A percentile compares a stretch with the other conserved stretches of the same genome.
These are phyloP conservation scores for Erebia aethiops DNA, from an alignment of 2,888 invertebrate species.

Conservation along the genomic window DNA sequence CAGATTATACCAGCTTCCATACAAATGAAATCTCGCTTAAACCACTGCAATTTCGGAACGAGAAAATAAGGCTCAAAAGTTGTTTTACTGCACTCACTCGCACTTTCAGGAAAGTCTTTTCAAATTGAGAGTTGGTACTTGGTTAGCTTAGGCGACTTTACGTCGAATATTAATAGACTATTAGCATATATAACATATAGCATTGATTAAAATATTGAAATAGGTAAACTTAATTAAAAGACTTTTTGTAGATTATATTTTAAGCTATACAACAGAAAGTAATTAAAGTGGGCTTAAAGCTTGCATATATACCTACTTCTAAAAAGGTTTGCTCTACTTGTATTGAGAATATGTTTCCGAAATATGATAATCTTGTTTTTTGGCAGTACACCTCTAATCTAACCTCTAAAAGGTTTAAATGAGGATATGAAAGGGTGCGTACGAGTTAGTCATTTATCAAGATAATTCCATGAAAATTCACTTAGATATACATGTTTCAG, in stretches of 20 bases:
- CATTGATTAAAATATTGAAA: slow-evolving; percentile 13
- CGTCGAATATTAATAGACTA: slow-evolving; percentile 33
- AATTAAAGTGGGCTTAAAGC: neutral
- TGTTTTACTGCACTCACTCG: slow-evolving; percentile 75
- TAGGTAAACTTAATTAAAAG: neutral
- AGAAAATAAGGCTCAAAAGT: slow-evolving; percentile 78
- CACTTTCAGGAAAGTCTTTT: slow-evolving; percentile 70
- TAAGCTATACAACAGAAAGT: neutral
- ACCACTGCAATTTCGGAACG: slow-evolving; percentile 80
- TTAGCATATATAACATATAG: no score
- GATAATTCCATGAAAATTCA: no score
- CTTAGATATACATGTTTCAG: no score
- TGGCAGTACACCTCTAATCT: no score
- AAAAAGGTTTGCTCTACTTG: no score
- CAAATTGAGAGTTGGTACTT: slow-evolving; percentile 49
- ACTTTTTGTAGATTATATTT: no score
- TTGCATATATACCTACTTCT: neutral
- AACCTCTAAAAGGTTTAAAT: no score
- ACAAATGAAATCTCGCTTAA: slow-evolving; percentile 83
- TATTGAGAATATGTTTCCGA: no score
- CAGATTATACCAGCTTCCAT: slow-evolving; percentile 80
- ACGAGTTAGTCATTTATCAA: no score
- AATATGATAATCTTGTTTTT: no score
- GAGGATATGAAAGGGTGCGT: no score
- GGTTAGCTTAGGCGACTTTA: slow-evolving; percentile 38